Evolutionary conservation across 2,113 vertebrate genomes (phyloP), one percentile per base, ranked within the genome.

Genomic region (Chaetorhynchus papuensis): DNA sequence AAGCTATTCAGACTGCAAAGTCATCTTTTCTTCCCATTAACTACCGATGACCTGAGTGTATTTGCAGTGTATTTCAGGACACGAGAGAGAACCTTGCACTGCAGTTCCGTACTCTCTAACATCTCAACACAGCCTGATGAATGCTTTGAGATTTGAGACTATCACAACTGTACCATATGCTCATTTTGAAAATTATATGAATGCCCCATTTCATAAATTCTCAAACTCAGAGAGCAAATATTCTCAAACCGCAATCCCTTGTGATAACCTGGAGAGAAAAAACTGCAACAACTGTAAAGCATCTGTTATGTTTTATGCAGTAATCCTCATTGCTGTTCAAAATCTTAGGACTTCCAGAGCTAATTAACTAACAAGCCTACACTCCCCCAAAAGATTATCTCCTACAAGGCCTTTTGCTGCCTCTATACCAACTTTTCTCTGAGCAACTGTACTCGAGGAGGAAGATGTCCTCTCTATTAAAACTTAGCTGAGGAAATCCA

Each of bases 351-450:
- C 64, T 88, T 78, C 60, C 49, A 89, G 44, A 83, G 52, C 88
- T 90, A 86, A 93, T 94, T 94, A 95, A 56, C 64, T 94, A 92
- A 84, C 65, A 92, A 94, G 74, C 49, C 94, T 81, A 60, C 53
- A 33, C 74, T 64, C 41, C 56, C 37, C 13, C n/a, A 71, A 64
- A 93, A 92, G 41, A 93, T 93, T 90, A 92, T 82, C 69, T 83
- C 94, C 72, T 81, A 68, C 61, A 39, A 50, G 42, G 72, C 57
- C 65, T 88, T 56, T 87, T 87, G 49, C 31, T 86, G 64, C 28
- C 87, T 89, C 89, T 81, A 49, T 18, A 52, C 22, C 0, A 0
- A 54, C 30, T 90, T 70, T 83, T 74, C 42, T 79, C 63, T 45
- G 37, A 78, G 26, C 39, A 70, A 63, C 60, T 52, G 26, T 42